A percentile compares a stretch with the other conserved stretches of the same genome.
phyloP scores from a whole-genome alignment of 2,113 vertebrate species.

The Reinhardtius hippoglossoides region DNA sequence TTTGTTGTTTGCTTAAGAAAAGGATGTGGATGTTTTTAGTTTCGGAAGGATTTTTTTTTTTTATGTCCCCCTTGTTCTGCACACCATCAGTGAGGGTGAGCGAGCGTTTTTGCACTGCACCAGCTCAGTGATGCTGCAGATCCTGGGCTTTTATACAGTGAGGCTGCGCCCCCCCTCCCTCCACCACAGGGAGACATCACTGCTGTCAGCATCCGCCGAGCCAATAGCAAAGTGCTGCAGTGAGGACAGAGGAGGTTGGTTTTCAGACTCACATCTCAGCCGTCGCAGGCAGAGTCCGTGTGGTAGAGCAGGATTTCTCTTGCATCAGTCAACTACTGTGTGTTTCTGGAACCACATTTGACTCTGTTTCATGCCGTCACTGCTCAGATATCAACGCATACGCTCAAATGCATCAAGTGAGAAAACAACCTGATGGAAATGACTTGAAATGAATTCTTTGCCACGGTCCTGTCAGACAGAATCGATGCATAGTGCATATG shows the following conservation, averaged over 20 bases:
- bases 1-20: slow-evolving; percentile 66
- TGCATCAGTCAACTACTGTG: not conserved
- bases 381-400: not conserved
- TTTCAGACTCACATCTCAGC: slow-evolving; percentile 61
- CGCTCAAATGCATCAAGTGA: not conserved
- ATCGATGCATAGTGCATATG: slow-evolving; percentile 3
- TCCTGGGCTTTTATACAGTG: slow-evolving; percentile 78
- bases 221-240: slow-evolving; percentile 83
- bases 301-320: slow-evolving; percentile 42
- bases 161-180: slow-evolving; percentile 41
- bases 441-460: slow-evolving; percentile 37
- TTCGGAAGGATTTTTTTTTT: slow-evolving; percentile 70
- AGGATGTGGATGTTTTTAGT: slow-evolving; percentile 72
- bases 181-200: slow-evolving; percentile 51
- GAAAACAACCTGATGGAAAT: not conserved
- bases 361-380: not conserved
- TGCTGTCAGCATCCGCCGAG: slow-evolving; percentile 69
- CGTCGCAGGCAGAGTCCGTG: slow-evolving; percentile 9
- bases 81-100: slow-evolving; percentile 84
- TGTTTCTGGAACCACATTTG: not conserved
- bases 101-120: slow-evolving; percentile 83
- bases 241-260: slow-evolving; percentile 63
- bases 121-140: slow-evolving; percentile 85
- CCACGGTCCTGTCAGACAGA: slow-evolving; percentile 10
- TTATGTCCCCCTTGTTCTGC: slow-evolving; percentile 88